Conservation (phyloP, 2,888 invertebrate genomes). For the Esperia sulphurella region DNA sequence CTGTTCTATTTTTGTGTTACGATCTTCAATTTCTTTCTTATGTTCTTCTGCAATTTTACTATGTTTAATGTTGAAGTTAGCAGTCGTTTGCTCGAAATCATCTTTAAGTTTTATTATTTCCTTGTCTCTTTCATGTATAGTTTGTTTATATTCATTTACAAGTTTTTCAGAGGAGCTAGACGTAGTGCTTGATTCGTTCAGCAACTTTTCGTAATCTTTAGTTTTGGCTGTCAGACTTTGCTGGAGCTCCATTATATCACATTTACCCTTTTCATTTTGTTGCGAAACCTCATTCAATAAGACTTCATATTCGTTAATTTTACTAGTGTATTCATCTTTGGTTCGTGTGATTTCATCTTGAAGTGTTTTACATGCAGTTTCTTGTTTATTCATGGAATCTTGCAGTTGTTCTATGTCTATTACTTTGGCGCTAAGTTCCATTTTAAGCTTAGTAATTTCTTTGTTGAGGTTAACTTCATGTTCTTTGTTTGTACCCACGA, state of each 20-base stretch:
- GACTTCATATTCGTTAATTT: slow-evolving; percentile 70
- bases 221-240: slow-evolving; percentile 56
- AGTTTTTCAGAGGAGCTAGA: slow-evolving; percentile 60
- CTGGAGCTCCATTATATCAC: slow-evolving; percentile 60
- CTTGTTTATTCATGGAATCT: slow-evolving; percentile 64
- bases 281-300: slow-evolving; percentile 62
- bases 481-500: slow-evolving; percentile 66
- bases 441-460: slow-evolving; percentile 73
- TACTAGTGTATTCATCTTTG: slow-evolving; percentile 57
- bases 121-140: slow-evolving; percentile 75
- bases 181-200: slow-evolving; percentile 56
- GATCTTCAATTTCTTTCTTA: slow-evolving; percentile 71
- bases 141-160: slow-evolving; percentile 67
- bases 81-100: slow-evolving; percentile 68
- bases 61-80: slow-evolving; percentile 70
- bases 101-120: slow-evolving; percentile 73
- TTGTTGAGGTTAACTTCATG: slow-evolving; percentile 71
- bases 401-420: slow-evolving; percentile 74
- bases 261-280: slow-evolving; percentile 61
- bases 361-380: slow-evolving; percentile 48
- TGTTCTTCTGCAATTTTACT: slow-evolving; percentile 73
- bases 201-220: slow-evolving; percentile 59
- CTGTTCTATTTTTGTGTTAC: slow-evolving; percentile 71
- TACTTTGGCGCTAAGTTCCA: slow-evolving; percentile 77
- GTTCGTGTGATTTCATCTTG: slow-evolving; percentile 58